phyloP scores from a whole-genome alignment of 2,113 vertebrate species.

The Toxotes chatareus region DNA sequence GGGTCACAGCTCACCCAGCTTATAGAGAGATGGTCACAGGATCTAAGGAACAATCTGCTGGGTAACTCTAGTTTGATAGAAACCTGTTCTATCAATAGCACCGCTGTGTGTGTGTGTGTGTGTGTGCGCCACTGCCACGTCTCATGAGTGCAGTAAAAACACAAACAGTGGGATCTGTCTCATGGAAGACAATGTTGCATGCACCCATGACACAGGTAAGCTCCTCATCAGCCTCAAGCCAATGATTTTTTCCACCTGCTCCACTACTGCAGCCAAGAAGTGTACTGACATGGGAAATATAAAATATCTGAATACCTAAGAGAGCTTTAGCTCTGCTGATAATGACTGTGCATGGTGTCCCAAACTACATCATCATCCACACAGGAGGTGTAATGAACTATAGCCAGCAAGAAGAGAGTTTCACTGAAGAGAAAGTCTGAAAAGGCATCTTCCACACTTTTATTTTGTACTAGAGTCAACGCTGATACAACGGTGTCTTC shows the following conservation, averaged over 20 bases:
- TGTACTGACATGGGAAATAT: slow-evolving; percentile 56
- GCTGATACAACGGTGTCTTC: slow-evolving; percentile 1
- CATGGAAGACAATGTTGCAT: slow-evolving; percentile 68
- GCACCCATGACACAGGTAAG: slow-evolving; percentile 62
- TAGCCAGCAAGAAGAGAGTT: slow-evolving; percentile 32
- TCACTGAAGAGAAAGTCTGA: slow-evolving; percentile 46
- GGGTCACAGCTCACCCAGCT: slow-evolving; percentile 78
- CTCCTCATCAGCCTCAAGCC: slow-evolving; percentile 73
- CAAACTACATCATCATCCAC: slow-evolving; percentile 54
- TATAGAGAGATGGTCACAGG: slow-evolving; percentile 71
- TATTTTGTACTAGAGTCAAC: slow-evolving; percentile 16
- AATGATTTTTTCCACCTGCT: slow-evolving; percentile 74
- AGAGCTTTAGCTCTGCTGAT: slow-evolving; percentile 55
- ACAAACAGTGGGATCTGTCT: slow-evolving; percentile 64
- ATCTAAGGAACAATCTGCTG: slow-evolving; percentile 78
- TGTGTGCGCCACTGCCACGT: neutral
- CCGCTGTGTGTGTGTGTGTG: slow-evolving; percentile 12
- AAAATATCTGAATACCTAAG: slow-evolving; percentile 58
- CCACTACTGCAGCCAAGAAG: slow-evolving; percentile 55
- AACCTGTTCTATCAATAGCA: slow-evolving; percentile 43
- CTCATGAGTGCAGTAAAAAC: slow-evolving; percentile 67
- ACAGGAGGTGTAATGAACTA: slow-evolving; percentile 49
- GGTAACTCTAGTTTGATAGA: slow-evolving; percentile 63
- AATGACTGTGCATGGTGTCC: slow-evolving; percentile 58
- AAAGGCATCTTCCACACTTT: slow-evolving; percentile 34